Conservation (phyloP, 2,888 invertebrate genomes). For the Dicroscelio sp. region DNA sequence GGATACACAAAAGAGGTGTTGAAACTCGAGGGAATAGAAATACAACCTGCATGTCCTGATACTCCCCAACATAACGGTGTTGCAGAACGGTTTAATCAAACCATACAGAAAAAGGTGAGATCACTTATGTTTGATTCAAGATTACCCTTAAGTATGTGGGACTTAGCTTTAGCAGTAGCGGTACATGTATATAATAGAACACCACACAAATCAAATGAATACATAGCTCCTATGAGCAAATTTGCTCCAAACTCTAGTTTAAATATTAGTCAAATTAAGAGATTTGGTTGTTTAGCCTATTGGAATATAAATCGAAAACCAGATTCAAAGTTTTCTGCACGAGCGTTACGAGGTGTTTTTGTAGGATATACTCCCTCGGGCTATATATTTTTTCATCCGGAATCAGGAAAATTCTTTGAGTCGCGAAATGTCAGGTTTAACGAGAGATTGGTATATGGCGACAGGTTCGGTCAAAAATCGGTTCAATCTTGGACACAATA, state of each 20-base stretch:
- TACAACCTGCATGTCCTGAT: no score
- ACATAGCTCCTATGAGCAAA: slow-evolving; percentile 54
- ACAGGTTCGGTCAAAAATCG: neutral
- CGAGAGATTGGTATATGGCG: neutral
- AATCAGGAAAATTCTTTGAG: neutral
- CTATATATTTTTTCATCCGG: neutral
- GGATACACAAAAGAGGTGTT: slow-evolving; percentile 36
- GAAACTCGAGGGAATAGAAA: neutral
- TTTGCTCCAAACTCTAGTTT: slow-evolving; percentile 59
- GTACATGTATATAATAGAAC: slow-evolving; percentile 79
- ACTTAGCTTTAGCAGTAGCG: slow-evolving; percentile 75
- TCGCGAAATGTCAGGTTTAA: neutral
- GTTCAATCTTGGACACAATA: neutral
- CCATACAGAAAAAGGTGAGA: slow-evolving; percentile 55
- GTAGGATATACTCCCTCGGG: neutral
- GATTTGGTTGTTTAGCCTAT: no score
- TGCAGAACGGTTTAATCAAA: slow-evolving; percentile 30
- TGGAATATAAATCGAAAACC: no score
- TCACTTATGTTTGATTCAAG: slow-evolving; percentile 60
- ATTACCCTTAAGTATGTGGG: slow-evolving; percentile 77
- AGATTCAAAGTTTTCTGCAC: no score
- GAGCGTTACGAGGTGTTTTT: no score
- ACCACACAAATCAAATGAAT: slow-evolving; percentile 63
- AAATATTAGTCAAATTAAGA: slow-evolving; percentile 65
- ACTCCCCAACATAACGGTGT: no score